Percentiles rank a stretch among this genome's conserved stretches.
Conservation (phyloP, 1,140 invertebrate genomes). For the Anoplolepis gracilipes region DNA sequence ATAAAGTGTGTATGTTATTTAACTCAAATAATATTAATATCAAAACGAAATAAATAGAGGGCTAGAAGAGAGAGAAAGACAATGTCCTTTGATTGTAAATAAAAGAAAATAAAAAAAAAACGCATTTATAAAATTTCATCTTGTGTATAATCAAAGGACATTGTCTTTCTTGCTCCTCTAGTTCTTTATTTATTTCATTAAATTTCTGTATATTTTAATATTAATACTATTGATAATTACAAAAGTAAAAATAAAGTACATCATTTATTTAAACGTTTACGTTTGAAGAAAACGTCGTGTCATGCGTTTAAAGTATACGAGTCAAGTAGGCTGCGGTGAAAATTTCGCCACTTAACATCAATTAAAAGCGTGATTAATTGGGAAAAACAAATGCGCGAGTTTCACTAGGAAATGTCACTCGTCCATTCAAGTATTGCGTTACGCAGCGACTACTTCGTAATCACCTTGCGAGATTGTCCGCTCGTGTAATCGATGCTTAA, state of each 20-base stretch:
- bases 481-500: conserved; percentile 36
- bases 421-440: conserved; percentile 28
- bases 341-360: conserved; percentile 7
- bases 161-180: too few relatives aligned
- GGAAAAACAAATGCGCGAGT: conserved; percentile 6
- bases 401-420: conserved; percentile 51
- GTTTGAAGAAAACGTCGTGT: neutral
- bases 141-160: too few relatives aligned
- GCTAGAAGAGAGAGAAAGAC: too few relatives aligned
- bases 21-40: too few relatives aligned
- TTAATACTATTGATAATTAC: neutral
- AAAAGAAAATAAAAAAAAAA: too few relatives aligned
- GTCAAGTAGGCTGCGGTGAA: neutral
- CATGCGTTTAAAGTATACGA: neutral
- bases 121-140: too few relatives aligned
- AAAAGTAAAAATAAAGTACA: neutral
- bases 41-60: too few relatives aligned
- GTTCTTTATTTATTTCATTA: too few relatives aligned
- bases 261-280: neutral
- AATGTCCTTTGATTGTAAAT: too few relatives aligned
- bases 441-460: conserved; percentile 31
- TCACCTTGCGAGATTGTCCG: conserved; percentile 51
- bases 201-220: too few relatives aligned
- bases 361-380: conserved; percentile 22
- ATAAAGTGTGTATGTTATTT: too few relatives aligned